phyloP scores from a whole-genome alignment of 2,797 vertebrate species.

The Morus bassanus region DNA sequence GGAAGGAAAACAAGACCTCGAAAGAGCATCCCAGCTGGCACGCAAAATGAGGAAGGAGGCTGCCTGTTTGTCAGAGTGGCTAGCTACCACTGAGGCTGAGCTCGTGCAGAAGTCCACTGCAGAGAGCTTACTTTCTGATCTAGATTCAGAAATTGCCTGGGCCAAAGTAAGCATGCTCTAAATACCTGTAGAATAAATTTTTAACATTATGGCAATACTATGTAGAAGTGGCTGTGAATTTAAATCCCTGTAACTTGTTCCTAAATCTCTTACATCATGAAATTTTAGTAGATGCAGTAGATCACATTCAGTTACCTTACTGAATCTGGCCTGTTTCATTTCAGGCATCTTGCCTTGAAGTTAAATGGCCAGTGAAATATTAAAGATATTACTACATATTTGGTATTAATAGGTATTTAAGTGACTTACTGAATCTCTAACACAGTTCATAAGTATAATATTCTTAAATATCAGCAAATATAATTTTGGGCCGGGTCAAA shows the following conservation, averaged over 20 bases:
- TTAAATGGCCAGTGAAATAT: not conserved
- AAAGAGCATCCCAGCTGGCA: conserved; percentile 88
- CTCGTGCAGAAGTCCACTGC: conserved; percentile 86
- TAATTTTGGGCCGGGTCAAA: not conserved
- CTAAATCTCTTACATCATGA: not conserved
- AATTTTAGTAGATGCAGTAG: not conserved
- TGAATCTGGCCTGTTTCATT: not conserved
- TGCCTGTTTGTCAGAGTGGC: conserved; percentile 85
- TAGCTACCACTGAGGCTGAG: conserved; percentile 80
- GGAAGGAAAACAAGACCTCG: conserved; percentile 94
- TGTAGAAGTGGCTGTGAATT: not conserved
- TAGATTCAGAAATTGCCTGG: conserved; percentile 91
- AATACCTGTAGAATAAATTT: not conserved
- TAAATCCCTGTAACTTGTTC: not conserved
- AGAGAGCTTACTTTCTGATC: conserved; percentile 85
- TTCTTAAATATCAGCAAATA: not conserved
- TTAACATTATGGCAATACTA: not conserved
- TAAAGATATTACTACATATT: not conserved
- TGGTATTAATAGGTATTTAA: not conserved
- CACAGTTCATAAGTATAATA: not conserved
- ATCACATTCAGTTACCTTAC: not conserved
- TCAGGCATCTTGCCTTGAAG: not conserved
- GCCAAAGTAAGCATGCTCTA: conserved; percentile 83
- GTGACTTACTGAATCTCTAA: not conserved
- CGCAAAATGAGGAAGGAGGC: conserved; percentile 87